A percentile compares a stretch with the other conserved stretches of the same genome.
These are phyloP conservation scores for Orthosia gracilis DNA, from an alignment of 2,888 invertebrate species.

Conservation along the genomic window DNA sequence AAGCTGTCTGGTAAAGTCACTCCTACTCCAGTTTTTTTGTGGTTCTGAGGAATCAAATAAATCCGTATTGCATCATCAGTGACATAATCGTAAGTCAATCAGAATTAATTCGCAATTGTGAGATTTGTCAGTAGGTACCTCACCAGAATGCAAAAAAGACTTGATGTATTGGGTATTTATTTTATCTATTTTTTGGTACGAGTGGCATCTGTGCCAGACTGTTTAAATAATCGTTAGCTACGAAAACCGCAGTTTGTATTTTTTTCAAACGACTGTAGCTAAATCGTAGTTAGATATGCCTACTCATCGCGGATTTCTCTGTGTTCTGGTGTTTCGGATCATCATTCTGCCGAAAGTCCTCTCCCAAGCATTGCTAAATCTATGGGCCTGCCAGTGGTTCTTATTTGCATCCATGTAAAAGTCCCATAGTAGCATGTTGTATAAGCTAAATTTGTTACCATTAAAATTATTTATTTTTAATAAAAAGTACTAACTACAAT, in stretches of 20 bases:
- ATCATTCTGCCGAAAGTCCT: neutral
- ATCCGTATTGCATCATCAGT: slow-evolving; percentile 43
- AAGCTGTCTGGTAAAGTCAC: neutral
- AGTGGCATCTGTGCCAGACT: neutral
- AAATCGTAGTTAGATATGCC: too few species aligned
- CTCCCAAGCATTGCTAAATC: neutral
- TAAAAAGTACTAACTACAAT: too few species aligned
- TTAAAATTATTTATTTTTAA: neutral
- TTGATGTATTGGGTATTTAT: neutral
- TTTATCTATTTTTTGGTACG: neutral
- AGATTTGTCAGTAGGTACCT: neutral
- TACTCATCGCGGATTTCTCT: too few species aligned
- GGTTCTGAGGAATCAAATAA: neutral
- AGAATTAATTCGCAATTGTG: slow-evolving; percentile 10
- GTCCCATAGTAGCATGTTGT: neutral
- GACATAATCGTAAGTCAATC: slow-evolving; percentile 45
- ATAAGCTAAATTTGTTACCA: neutral
- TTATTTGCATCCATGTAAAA: neutral
- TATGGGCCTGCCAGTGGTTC: neutral
- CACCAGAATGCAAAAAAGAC: slow-evolving; percentile 7
- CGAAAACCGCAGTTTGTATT: neutral
- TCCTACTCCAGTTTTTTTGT: slow-evolving; percentile 1
- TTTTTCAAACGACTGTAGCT: too few species aligned
- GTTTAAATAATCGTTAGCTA: neutral
- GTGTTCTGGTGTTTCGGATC: neutral